Evolutionary conservation across 2,888 invertebrate species (phyloP).

Genomic region (Apamea sordens): DNA sequence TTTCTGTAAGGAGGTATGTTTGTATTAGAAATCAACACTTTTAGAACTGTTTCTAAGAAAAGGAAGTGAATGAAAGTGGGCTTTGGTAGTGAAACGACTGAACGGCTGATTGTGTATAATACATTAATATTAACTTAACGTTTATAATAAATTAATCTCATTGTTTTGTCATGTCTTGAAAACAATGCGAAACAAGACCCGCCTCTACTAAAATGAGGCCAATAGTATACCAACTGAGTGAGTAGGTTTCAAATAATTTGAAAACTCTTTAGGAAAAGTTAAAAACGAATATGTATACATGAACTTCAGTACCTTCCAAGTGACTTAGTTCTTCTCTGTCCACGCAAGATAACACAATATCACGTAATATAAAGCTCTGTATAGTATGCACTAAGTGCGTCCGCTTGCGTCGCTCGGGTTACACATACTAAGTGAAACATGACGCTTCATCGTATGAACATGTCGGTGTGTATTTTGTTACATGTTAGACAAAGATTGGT

Average conservation of each 20-base stretch:
- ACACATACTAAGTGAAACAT: conserved; percentile 22
- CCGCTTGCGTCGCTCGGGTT: conserved; percentile 23
- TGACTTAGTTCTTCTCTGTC: too few relatives aligned
- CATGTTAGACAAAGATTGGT: conserved; percentile 6
- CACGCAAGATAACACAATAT: not conserved
- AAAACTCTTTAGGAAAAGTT: not conserved
- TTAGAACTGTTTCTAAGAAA: not conserved
- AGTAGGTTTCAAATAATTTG: not conserved
- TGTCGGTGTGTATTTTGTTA: conserved; percentile 2
- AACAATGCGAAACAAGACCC: too few relatives aligned
- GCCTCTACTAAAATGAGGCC: too few relatives aligned
- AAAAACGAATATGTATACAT: not conserved
- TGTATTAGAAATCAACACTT: not conserved
- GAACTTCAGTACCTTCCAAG: too few relatives aligned
- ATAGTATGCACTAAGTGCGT: conserved; percentile 34
- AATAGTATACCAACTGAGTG: not conserved
- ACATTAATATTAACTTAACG: not conserved
- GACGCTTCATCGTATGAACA: conserved; percentile 20
- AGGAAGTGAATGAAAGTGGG: not conserved
- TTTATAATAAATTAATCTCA: not conserved
- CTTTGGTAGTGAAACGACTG: not conserved
- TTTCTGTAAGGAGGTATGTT: not conserved
- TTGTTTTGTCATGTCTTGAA: too few relatives aligned
- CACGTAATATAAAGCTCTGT: not conserved
- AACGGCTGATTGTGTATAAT: not conserved